phyloP scores from a whole-genome alignment of 2,888 invertebrate genomes.

The Pyrgus malvae region DNA sequence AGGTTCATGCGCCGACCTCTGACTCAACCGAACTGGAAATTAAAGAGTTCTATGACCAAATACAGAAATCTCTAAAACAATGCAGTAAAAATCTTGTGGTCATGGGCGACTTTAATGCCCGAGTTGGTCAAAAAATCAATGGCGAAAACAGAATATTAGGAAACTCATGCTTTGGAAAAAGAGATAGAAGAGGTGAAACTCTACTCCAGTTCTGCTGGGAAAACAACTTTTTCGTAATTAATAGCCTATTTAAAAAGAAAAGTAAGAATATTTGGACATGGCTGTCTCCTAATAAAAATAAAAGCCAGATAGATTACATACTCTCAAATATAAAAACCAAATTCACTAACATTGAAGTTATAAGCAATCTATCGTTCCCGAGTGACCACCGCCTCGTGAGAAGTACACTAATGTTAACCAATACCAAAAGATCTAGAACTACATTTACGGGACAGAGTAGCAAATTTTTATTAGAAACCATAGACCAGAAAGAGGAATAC shows the following conservation, averaged over 20 bases:
- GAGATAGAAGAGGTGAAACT: constrained; percentile 31
- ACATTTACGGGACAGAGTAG: constrained; percentile 18
- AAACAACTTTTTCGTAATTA: constrained; percentile 27
- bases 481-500: constrained; percentile 14
- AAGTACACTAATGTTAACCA: constrained; percentile 10
- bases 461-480: constrained; percentile 11
- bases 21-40: constrained; percentile 15
- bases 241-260: constrained; percentile 30
- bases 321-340: constrained; percentile 20
- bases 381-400: constrained; percentile 27
- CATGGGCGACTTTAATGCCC: constrained; percentile 21
- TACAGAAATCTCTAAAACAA: constrained; percentile 5
- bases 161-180: constrained; percentile 29
- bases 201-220: constrained; percentile 28
- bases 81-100: constrained; percentile 11
- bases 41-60: constrained; percentile 20
- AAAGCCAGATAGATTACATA: constrained; percentile 28
- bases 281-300: constrained; percentile 26
- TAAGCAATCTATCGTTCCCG: constrained; percentile 20
- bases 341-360: constrained; percentile 23
- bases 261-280: constrained; percentile 24
- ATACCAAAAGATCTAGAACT: constrained; percentile 20
- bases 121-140: constrained; percentile 15
- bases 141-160: constrained; percentile 28
- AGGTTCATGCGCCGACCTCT: constrained; percentile 28